Percentiles rank a stretch among this genome's conserved stretches.
These are phyloP conservation scores for Prietella phreatophila DNA, from an alignment of 2,113 vertebrate species.

Conservation along the genomic window DNA sequence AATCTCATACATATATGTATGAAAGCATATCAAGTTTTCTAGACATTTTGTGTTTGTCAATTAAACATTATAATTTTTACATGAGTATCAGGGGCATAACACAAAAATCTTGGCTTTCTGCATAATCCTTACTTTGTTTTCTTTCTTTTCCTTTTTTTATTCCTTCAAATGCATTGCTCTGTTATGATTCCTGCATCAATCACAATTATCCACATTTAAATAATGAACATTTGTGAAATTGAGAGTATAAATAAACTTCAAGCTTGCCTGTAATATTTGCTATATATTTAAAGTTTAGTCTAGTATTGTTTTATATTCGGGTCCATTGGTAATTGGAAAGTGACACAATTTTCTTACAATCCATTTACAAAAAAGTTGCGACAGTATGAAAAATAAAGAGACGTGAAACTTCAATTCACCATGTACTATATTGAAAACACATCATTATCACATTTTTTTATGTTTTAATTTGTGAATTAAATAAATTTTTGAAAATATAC, in stretches of 20 bases:
- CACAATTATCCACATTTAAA: not conserved
- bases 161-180: not conserved
- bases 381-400: no score
- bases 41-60: not conserved
- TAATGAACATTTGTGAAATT: not conserved
- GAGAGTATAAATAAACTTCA: not conserved
- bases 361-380: no score
- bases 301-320: not conserved
- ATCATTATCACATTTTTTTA: no score
- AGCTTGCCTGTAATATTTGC: not conserved
- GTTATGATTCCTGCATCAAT: not conserved
- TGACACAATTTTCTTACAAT: no score
- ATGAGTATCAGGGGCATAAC: not conserved
- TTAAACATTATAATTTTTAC: conserved; percentile 12
- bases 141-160: not conserved
- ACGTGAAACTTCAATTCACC: no score
- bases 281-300: not conserved
- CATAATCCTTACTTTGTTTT: not conserved
- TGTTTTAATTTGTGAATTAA: no score
- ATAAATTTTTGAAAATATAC: no score
- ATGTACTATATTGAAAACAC: no score
- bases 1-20: conserved; percentile 16
- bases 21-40: conserved; percentile 22
- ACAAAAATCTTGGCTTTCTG: not conserved
- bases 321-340: no score